Conservation (phyloP, 2,113 vertebrate genomes). For the Gavia stellata region DNA sequence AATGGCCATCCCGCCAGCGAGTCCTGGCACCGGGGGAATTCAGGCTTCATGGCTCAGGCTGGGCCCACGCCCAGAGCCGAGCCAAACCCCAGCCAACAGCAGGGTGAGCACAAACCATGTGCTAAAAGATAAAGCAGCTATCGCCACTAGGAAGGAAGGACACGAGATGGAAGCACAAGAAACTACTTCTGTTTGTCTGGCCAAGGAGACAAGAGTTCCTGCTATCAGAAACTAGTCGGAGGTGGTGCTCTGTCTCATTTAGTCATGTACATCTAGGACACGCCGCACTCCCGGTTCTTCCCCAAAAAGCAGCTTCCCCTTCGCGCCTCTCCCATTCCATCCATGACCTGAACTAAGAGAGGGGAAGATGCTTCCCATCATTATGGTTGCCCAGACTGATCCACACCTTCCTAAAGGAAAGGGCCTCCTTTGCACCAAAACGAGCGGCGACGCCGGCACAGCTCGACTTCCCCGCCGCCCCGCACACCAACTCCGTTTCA, state of each 20-base stretch:
- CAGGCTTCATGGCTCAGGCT: not conserved
- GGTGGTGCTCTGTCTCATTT: fast-evolving
- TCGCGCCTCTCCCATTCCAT: not conserved
- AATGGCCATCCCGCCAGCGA: not conserved
- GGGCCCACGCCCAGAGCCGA: not conserved
- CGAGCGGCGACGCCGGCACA: fast-evolving
- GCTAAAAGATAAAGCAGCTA: not conserved
- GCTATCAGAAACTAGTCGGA: not conserved
- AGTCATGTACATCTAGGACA: fast-evolving
- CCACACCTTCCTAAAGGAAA: not conserved
- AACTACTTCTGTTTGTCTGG: not conserved
- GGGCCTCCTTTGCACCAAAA: not conserved
- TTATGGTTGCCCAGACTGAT: fast-evolving
- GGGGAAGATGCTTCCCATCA: not conserved
- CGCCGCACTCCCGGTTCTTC: not conserved
- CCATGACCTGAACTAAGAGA: not conserved
- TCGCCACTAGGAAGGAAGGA: not conserved
- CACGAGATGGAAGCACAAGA: not conserved
- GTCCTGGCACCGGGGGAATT: not conserved
- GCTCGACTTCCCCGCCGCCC: fast-evolving
- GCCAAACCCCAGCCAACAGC: not conserved
- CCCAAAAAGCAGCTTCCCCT: not conserved
- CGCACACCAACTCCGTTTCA: fast-evolving
- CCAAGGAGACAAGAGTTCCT: not conserved
- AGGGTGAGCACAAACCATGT: fast-evolving